Base-by-base conservation (phyloP, 2,888 invertebrate genomes). In the Chorisops tibialis region DNA sequence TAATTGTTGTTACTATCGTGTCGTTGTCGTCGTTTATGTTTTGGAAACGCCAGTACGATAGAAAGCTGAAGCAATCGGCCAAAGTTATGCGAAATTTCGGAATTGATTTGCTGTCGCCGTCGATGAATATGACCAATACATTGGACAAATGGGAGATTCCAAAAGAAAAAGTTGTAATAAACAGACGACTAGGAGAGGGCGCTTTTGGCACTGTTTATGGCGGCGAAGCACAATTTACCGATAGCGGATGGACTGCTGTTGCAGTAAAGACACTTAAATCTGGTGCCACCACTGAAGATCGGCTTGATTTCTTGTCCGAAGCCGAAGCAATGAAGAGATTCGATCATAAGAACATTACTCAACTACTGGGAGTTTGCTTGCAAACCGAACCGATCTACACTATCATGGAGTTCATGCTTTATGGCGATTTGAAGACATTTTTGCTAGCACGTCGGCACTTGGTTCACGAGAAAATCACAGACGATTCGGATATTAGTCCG, bases 241-340 rank as follows among this genome's bases (percentile, higher is more conserved):
- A 81, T 9, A 82, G 81, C 64, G 88, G 87, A 47, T 94, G 94
- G 93, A 83, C 86, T 5, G 88, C 91, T 0, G 91, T 93, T 11
- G 93, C 93, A 11, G 91, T 95, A 0, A 96, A 96, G 77, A 93
- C 94, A 0, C 81, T 95, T 3, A 93, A 94, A 77, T 81, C 87
- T 38, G 91, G 91, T 3, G 90, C 91, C 1, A 83, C 84, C 7
- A 86, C 88, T 2, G 93, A 94, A 68, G 92, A 93, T 72, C 93
- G 93, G 74, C 79, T 94, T 19, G 94, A 96, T 75, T 96, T 96
- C 72, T 80, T 96, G 39, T 89, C 92, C 56, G 96, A 96, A 76
- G 94, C 95, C 1, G 93, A 95, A 74, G 88, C 93, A 19, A 96
- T 96, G 95, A 95, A 95, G 74, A 83, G 91, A 49, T 93, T 96